These are phyloP conservation scores for Gambusia holbrooki DNA, from an alignment of 2,113 vertebrate genomes.

Conservation along the genomic window DNA sequence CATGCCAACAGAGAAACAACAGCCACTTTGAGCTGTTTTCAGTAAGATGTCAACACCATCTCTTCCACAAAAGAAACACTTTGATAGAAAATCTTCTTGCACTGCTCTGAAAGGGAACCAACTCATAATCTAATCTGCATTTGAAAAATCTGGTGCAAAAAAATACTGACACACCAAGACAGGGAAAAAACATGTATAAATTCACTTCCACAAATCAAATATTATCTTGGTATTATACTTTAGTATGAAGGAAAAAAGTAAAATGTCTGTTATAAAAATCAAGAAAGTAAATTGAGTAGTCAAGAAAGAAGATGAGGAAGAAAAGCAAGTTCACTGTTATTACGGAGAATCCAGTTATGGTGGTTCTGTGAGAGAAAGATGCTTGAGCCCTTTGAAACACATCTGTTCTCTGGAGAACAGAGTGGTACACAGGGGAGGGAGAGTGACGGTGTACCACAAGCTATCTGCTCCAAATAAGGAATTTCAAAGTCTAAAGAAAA, in stretches of 20 bases:
- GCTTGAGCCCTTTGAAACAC: conserved; percentile 77
- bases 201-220: no score
- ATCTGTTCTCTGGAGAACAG: conserved; percentile 64
- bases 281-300: conserved; percentile 40
- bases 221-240: no score
- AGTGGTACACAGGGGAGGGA: conserved; percentile 30
- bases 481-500: conserved; percentile 27
- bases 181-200: no score
- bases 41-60: conserved; percentile 53
- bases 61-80: conserved; percentile 44
- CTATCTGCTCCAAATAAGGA: conserved; percentile 40
- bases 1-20: conserved; percentile 1
- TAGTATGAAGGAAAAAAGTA: background rate
- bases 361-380: conserved; percentile 83
- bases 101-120: no score
- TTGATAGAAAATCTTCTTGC: background rate
- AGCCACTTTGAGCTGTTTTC: background rate
- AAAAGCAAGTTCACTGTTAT: conserved; percentile 85
- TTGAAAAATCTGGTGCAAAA: background rate
- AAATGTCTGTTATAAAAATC: background rate
- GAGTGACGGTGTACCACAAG: conserved; percentile 13
- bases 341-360: conserved; percentile 80
- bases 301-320: conserved; percentile 50
- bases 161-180: background rate
- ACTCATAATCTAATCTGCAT: no score